A percentile compares a stretch with the other conserved stretches of the same genome.
Evolutionary conservation across 2,888 invertebrate species (phyloP).

Genomic region (Xylota segnis): DNA sequence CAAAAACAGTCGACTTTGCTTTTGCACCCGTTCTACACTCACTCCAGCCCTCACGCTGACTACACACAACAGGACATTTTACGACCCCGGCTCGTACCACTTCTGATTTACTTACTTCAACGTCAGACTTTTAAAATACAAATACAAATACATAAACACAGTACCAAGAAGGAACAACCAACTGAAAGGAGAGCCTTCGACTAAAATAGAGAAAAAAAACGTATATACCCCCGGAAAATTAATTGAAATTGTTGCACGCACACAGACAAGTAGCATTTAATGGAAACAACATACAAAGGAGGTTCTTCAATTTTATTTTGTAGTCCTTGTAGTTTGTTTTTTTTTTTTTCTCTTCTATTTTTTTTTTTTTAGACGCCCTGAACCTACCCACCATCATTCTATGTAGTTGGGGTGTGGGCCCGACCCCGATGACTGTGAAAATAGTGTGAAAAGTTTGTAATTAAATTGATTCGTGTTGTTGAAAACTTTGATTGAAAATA

Average conservation of each 20-base stretch:
- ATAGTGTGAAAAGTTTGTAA: slow-evolving; percentile 70
- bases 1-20: slow-evolving; percentile 64
- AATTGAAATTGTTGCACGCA: slow-evolving; percentile 75
- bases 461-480: slow-evolving; percentile 70
- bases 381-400: background rate
- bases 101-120: slow-evolving; percentile 64
- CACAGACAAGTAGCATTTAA: slow-evolving; percentile 60
- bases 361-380: background rate
- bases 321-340: slow-evolving; percentile 25
- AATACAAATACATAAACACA: slow-evolving; percentile 24
- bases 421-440: slow-evolving; percentile 48
- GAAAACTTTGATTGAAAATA: slow-evolving; percentile 61
- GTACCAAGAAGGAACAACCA: slow-evolving; percentile 6
- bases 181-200: slow-evolving; percentile 31
- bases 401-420: slow-evolving; percentile 3
- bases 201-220: slow-evolving; percentile 50
- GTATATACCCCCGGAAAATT: slow-evolving; percentile 62
- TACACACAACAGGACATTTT: slow-evolving; percentile 65
- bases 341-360: slow-evolving; percentile 13
- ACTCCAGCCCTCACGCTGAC: slow-evolving; percentile 25
- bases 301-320: slow-evolving; percentile 64
- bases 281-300: slow-evolving; percentile 59
- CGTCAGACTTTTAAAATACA: slow-evolving; percentile 48
- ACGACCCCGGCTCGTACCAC: slow-evolving; percentile 20
- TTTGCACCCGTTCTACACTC: slow-evolving; percentile 29